Conservation (phyloP, 2,797 vertebrate species). For the Morus bassanus region DNA sequence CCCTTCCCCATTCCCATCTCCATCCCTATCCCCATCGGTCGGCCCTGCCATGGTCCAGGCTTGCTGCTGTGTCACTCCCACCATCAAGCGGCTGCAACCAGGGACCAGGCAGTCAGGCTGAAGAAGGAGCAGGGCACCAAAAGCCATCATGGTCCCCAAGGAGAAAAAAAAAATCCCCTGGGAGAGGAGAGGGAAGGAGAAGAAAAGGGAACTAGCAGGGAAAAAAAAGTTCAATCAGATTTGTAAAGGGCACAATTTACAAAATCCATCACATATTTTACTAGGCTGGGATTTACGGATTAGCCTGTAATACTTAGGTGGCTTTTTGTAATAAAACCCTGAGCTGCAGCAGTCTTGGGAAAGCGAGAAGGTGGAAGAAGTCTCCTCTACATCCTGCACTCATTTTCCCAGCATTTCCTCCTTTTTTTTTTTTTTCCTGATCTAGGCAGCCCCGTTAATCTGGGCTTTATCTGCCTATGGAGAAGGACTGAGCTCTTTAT, state of each 20-base stretch:
- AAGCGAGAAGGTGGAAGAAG: conserved; percentile 72
- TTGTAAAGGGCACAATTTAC: conserved; percentile 89
- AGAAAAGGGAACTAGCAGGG: conserved; percentile 7
- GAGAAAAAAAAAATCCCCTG: neutral
- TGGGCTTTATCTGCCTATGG: conserved; percentile 79
- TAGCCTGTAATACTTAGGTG: conserved; percentile 82
- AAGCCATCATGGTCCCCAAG: neutral
- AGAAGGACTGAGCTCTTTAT: conserved; percentile 81
- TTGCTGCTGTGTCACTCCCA: accelerated
- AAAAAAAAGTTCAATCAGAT: conserved; percentile 79
- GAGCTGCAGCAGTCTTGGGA: conserved; percentile 73
- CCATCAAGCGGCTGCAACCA: accelerated
- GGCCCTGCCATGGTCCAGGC: accelerated
- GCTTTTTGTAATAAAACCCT: conserved; percentile 84
- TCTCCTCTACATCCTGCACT: conserved; percentile 60
- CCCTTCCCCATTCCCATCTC: neutral
- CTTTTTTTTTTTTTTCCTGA: conserved; percentile 30
- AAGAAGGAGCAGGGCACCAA: neutral
- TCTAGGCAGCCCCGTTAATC: conserved; percentile 75
- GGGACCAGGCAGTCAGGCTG: accelerated
- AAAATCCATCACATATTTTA: conserved; percentile 85
- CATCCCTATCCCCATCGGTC: no score
- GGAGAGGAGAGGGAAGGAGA: neutral
- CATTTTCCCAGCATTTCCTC: conserved; percentile 68
- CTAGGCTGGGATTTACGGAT: conserved; percentile 83